A percentile compares a stretch with the other conserved stretches of the same genome.
Conservation (phyloP, 1,140 invertebrate genomes). For the Cherax quadricarinatus region DNA sequence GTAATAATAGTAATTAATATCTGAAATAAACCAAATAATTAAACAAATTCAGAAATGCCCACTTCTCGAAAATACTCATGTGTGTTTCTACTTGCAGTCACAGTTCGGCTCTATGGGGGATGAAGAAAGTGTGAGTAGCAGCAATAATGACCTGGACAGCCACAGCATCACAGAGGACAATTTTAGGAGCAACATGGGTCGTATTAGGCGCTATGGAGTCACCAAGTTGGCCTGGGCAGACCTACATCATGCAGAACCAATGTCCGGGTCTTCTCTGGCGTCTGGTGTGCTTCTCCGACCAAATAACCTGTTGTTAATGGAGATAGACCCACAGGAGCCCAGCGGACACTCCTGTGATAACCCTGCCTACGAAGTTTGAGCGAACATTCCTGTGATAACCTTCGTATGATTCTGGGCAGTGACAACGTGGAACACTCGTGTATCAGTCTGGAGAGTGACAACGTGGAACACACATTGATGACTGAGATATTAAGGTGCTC, state of each 20-base stretch:
- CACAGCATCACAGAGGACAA: not conserved
- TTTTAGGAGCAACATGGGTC: not conserved
- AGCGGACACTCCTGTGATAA: not conserved
- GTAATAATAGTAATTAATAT: no score
- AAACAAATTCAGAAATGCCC: no score
- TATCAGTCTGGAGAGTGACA: no score
- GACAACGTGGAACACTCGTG: no score
- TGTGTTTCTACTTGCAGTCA: not conserved
- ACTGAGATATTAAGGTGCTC: no score
- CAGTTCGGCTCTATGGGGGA: not conserved
- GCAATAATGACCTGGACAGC: not conserved
- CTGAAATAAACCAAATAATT: no score
- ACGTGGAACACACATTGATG: no score
- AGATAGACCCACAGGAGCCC: not conserved
- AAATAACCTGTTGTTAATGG: not conserved
- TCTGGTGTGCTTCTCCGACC: not conserved
- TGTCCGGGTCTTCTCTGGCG: not conserved
- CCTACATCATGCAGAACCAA: not conserved
- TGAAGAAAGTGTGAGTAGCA: no score
- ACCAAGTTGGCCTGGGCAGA: not conserved
- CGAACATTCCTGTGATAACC: no score
- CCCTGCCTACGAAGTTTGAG: not conserved
- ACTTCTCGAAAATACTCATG: no score
- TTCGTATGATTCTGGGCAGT: no score
- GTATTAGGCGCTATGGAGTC: not conserved